Percentiles rank a stretch among this genome's conserved stretches.
These are phyloP conservation scores for Onychomys torridus DNA, from an alignment of 2,797 vertebrate species.

Conservation along the genomic window DNA sequence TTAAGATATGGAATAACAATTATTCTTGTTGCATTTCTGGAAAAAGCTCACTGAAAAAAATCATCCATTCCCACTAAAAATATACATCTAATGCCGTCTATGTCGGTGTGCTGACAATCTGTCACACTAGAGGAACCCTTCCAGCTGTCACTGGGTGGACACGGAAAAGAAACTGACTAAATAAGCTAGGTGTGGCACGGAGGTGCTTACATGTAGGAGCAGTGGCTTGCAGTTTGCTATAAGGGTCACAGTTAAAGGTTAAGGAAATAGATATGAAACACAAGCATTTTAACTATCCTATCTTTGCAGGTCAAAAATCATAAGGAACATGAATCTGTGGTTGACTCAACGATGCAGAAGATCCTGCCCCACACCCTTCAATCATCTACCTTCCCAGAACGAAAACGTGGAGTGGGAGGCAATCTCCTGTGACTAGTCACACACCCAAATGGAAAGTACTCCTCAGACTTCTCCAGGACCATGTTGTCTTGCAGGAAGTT, in stretches of 20 bases:
- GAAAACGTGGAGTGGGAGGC: not conserved
- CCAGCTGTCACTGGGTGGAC: constrained; percentile 63
- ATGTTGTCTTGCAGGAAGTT: not conserved
- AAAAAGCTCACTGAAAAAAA: constrained; percentile 54
- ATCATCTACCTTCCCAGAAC: not conserved
- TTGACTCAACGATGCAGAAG: not conserved
- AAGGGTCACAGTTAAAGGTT: constrained; percentile 13
- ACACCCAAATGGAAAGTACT: not conserved
- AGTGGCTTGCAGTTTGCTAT: constrained; percentile 37
- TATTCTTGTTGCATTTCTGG: constrained; percentile 70
- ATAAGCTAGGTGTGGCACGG: constrained; percentile 8
- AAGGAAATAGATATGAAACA: constrained; percentile 53
- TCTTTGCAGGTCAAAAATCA: constrained; percentile 53
- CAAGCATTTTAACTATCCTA: constrained; percentile 18
- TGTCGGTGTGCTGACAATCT: constrained; percentile 78
- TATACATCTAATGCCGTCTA: constrained; percentile 50
- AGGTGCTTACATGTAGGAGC: not conserved
- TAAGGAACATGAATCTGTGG: not conserved
- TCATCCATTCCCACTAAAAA: constrained; percentile 79
- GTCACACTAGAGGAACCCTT: constrained; percentile 73
- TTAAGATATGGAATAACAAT: constrained; percentile 63
- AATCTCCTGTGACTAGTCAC: not conserved
- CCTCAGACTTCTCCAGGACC: not conserved
- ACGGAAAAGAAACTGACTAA: constrained; percentile 53
- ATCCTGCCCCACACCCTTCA: not conserved